A percentile compares a stretch with the other conserved stretches of the same genome.
Conservation (phyloP, 2,797 vertebrate species). For the Hydrophis major region DNA sequence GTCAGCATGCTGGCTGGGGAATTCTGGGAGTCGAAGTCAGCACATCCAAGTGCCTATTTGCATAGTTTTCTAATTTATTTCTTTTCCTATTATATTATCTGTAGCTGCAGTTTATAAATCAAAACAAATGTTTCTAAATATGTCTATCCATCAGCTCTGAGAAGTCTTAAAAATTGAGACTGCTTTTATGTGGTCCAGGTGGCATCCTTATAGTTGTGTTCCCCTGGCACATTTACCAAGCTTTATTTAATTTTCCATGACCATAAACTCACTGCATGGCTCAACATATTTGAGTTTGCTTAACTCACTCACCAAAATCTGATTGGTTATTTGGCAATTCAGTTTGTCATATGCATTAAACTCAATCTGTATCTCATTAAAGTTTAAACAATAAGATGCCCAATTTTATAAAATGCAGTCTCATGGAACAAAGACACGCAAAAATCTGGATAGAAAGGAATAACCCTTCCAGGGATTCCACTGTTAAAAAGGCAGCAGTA, state of each 20-base stretch:
- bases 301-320: neutral
- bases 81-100: neutral
- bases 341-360: neutral
- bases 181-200: neutral
- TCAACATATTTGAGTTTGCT: neutral
- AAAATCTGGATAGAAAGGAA: neutral
- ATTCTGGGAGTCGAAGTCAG: neutral
- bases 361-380: neutral
- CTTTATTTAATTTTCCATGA: neutral
- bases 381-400: neutral
- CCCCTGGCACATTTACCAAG: neutral
- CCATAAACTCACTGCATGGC: neutral
- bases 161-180: neutral
- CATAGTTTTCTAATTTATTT: neutral
- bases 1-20: no score
- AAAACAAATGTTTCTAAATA: neutral
- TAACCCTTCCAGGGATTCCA: constrained; percentile 11
- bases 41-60: neutral
- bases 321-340: neutral
- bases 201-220: neutral
- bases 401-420: neutral
- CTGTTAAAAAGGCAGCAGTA: neutral
- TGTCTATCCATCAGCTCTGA: neutral
- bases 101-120: neutral
- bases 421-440: neutral